Percentiles rank a stretch among this genome's conserved stretches.
Conservation (phyloP, 2,888 invertebrate species). For the Cataglyphis cursor region DNA sequence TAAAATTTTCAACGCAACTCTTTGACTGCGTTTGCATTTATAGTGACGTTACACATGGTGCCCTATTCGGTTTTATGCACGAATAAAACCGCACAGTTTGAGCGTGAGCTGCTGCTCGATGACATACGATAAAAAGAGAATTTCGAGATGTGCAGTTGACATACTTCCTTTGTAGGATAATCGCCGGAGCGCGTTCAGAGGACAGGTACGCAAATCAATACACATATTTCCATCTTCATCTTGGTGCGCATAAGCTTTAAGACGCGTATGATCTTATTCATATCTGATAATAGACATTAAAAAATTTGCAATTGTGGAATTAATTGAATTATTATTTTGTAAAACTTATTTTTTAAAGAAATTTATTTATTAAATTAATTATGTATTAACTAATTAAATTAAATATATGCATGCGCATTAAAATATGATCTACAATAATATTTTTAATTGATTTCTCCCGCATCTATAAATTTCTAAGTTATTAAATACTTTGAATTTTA, state of each 20-base stretch:
- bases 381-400: background rate
- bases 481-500: background rate
- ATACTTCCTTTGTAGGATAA: conserved; percentile 53
- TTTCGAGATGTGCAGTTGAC: conserved; percentile 52
- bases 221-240: conserved; percentile 18
- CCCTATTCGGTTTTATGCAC: conserved; percentile 32
- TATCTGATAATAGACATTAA: background rate
- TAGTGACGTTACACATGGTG: conserved; percentile 13
- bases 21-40: conserved; percentile 39
- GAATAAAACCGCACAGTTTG: conserved; percentile 47
- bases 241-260: conserved; percentile 2
- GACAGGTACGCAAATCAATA: conserved; percentile 40
- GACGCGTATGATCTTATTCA: background rate
- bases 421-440: background rate
- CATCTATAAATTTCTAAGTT: background rate
- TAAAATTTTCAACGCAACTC: conserved; percentile 27
- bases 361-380: background rate
- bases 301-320: background rate
- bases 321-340: background rate
- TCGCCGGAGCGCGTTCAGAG: conserved; percentile 25
- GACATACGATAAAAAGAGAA: conserved; percentile 51
- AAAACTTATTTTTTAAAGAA: background rate
- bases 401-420: background rate
- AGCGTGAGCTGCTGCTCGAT: conserved; percentile 34
- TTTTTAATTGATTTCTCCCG: background rate